These are phyloP conservation scores for Rhodeus uyekii DNA, from an alignment of 2,797 vertebrate species.

Conservation along the genomic window DNA sequence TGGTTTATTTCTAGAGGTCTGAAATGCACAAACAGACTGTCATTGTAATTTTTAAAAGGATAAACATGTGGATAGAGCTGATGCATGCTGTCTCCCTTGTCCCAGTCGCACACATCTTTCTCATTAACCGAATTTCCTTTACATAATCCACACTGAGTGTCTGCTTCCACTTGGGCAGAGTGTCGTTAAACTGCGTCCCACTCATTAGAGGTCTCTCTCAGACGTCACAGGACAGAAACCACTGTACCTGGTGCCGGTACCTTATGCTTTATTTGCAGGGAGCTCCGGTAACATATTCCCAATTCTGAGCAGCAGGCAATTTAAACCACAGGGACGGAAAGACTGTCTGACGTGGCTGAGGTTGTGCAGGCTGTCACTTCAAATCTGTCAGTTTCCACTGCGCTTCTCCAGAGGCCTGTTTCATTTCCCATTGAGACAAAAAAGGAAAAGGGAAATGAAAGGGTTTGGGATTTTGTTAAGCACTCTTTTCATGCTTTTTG, in stretches of 20 bases:
- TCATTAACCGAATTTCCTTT: slow-evolving; percentile 24
- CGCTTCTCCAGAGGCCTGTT: slow-evolving; percentile 5
- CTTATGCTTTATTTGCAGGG: slow-evolving; percentile 3
- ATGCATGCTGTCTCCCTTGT: not conserved
- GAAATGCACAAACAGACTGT: not conserved
- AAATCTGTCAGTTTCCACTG: slow-evolving; percentile 61
- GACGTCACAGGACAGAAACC: not conserved
- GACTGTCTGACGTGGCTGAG: slow-evolving; percentile 68
- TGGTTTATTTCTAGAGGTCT: not conserved
- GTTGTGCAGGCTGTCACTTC: slow-evolving; percentile 68
- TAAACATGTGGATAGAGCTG: not conserved
- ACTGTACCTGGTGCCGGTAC: slow-evolving; percentile 5
- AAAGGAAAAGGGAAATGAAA: slow-evolving; percentile 5
- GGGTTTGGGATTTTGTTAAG: slow-evolving; percentile 6
- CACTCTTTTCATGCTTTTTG: not conserved
- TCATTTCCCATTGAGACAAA: not conserved
- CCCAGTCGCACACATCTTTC: slow-evolving; percentile 8
- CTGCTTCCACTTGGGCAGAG: slow-evolving; percentile 16
- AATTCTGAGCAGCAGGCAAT: slow-evolving; percentile 55
- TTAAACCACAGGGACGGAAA: slow-evolving; percentile 63
- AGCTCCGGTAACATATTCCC: not conserved
- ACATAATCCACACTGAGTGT: slow-evolving; percentile 26
- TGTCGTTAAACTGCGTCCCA: not conserved
- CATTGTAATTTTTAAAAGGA: slow-evolving; percentile 3
- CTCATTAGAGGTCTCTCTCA: slow-evolving; percentile 1